A percentile compares a stretch with the other conserved stretches of the same genome.
These are phyloP conservation scores for Linnaemya tessellans DNA, from an alignment of 2,888 invertebrate genomes.

Conservation along the genomic window DNA sequence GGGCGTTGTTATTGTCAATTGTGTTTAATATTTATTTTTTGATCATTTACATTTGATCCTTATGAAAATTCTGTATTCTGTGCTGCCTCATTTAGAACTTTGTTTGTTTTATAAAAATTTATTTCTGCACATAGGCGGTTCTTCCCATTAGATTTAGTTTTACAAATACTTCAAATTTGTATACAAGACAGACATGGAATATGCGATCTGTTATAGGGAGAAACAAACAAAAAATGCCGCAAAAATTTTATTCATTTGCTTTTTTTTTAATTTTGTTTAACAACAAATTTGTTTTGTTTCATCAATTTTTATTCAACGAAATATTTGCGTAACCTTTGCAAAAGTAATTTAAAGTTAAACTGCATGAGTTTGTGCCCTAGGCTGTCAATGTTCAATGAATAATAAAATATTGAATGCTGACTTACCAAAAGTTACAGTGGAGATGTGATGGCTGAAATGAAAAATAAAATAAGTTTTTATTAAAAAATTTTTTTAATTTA, in stretches of 20 bases:
- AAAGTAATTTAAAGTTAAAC: conserved; percentile 28
- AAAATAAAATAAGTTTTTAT: background rate
- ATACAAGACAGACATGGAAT: conserved; percentile 45
- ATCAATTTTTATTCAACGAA: background rate
- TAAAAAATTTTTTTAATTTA: background rate
- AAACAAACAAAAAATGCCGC: conserved; percentile 16
- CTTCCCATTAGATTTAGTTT: background rate
- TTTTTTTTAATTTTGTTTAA: no score
- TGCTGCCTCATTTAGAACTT: no score
- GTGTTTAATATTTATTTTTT: no score
- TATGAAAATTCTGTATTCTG: no score
- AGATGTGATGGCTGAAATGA: background rate
- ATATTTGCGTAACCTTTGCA: conserved; percentile 38
- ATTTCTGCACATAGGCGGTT: background rate
- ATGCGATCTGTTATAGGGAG: conserved; percentile 19
- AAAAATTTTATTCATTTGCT: conserved; percentile 5
- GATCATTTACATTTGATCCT: no score
- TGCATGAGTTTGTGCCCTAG: conserved; percentile 5
- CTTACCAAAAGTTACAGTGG: conserved; percentile 43
- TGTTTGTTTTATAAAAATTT: background rate
- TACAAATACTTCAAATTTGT: conserved; percentile 26
- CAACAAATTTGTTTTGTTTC: no score
- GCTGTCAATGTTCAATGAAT: conserved; percentile 26
- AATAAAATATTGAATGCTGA: conserved; percentile 17
- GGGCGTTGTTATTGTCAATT: background rate